Conservation (phyloP, 2,797 vertebrate species). For the Hyperoplus immaculatus region DNA sequence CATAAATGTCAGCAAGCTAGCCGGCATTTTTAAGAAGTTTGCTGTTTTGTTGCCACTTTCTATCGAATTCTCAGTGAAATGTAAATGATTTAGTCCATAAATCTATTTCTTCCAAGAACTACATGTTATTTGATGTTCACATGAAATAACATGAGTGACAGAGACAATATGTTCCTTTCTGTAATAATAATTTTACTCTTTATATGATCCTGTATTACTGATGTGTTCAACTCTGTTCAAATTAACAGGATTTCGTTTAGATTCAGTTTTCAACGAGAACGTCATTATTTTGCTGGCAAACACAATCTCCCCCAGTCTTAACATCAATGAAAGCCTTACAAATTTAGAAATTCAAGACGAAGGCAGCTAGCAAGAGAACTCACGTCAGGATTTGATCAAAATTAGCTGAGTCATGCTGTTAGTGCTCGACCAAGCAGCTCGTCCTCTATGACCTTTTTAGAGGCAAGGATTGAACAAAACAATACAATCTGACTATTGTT, state of each 20-base stretch:
- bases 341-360: conserved; percentile 28
- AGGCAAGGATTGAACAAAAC: conserved; percentile 20
- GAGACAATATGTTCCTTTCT: conserved; percentile 9
- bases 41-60: not conserved
- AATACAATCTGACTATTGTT: conserved; percentile 47
- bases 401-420: conserved; percentile 51
- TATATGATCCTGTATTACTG: not conserved
- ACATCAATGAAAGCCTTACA: conserved; percentile 7
- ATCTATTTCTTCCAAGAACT: not conserved
- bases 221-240: not conserved
- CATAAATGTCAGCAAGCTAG: not conserved
- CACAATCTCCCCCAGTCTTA: not conserved
- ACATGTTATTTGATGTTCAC: not conserved
- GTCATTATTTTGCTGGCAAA: not conserved
- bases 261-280: not conserved
- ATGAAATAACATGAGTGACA: not conserved
- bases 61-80: not conserved
- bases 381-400: conserved; percentile 47
- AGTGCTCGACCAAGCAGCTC: conserved; percentile 21
- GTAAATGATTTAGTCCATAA: conserved; percentile 1
- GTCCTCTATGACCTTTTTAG: conserved; percentile 49
- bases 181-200: not conserved
- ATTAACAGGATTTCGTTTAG: not conserved
- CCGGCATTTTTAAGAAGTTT: not conserved
- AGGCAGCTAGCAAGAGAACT: conserved; percentile 23